Evolutionary conservation across 2,797 vertebrate species (phyloP).

Genomic region (Spinus olivaceus): DNA sequence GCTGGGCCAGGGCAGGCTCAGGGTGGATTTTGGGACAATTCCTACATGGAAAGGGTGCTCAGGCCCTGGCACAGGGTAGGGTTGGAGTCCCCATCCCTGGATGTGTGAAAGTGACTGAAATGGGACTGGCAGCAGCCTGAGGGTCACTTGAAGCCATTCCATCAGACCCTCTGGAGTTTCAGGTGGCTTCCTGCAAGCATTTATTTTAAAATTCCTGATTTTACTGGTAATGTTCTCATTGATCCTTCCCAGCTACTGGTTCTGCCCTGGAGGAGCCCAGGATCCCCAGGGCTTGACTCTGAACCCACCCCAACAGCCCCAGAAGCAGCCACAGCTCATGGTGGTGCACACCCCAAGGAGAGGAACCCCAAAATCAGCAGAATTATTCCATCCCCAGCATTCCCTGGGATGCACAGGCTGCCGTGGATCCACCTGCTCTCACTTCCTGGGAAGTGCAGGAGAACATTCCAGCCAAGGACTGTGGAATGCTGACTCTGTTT

Average conservation of each 20-base stretch:
- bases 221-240: not conserved
- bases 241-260: not conserved
- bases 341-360: not conserved
- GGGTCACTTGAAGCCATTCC: not conserved
- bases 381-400: not conserved
- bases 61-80: too few relatives aligned
- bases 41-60: accelerated
- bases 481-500: not conserved
- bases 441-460: not conserved
- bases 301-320: not conserved
- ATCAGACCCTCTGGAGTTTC: not conserved
- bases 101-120: not conserved
- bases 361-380: not conserved
- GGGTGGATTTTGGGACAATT: accelerated
- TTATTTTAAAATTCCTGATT: not conserved
- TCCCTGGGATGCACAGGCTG: not conserved
- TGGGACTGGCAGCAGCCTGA: not conserved
- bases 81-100: not conserved
- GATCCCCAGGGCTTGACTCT: not conserved
- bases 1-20: accelerated
- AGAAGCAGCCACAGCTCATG: not conserved
- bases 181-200: not conserved
- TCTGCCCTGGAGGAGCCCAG: not conserved
- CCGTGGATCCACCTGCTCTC: not conserved
- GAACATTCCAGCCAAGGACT: not conserved